Conservation (phyloP, 1,140 invertebrate species). For the Aphidius gifuensis region DNA sequence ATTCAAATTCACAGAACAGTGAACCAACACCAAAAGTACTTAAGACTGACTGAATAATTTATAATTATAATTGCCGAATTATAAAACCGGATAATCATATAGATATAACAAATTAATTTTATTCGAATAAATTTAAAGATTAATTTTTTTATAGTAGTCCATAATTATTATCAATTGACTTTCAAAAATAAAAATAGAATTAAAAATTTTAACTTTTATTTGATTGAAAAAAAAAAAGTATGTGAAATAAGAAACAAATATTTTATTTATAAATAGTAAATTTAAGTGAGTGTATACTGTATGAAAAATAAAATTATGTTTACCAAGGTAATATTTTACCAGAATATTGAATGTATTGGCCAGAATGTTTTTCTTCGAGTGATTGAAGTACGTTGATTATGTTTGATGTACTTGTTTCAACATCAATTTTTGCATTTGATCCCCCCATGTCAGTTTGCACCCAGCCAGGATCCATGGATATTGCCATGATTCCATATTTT, state of each 20-base stretch:
- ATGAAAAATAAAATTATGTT: constrained; percentile 28
- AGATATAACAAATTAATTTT: constrained; percentile 1
- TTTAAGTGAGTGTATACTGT: too few species aligned
- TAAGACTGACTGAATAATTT: constrained; percentile 61
- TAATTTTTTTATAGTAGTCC: too few species aligned
- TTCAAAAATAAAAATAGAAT: too few species aligned
- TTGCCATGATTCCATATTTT: constrained; percentile 70
- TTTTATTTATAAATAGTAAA: too few species aligned
- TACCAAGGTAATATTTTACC: constrained; percentile 73
- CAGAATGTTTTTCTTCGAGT: constrained; percentile 66
- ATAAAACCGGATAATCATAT: background rate
- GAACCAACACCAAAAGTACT: constrained; percentile 74
- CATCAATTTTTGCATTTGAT: constrained; percentile 68
- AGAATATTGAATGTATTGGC: constrained; percentile 74
- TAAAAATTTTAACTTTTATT: too few species aligned
- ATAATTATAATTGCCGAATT: background rate
- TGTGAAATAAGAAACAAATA: too few species aligned
- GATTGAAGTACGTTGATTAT: constrained; percentile 66
- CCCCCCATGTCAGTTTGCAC: constrained; percentile 88
- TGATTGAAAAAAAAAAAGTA: too few species aligned
- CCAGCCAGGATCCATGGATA: constrained; percentile 85
- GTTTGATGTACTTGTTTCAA: constrained; percentile 62
- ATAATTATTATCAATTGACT: too few species aligned
- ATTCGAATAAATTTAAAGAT: background rate
- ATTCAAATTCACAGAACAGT: constrained; percentile 84